Conservation (phyloP, 2,888 invertebrate genomes). For the Lamellibrachia satsuma region DNA sequence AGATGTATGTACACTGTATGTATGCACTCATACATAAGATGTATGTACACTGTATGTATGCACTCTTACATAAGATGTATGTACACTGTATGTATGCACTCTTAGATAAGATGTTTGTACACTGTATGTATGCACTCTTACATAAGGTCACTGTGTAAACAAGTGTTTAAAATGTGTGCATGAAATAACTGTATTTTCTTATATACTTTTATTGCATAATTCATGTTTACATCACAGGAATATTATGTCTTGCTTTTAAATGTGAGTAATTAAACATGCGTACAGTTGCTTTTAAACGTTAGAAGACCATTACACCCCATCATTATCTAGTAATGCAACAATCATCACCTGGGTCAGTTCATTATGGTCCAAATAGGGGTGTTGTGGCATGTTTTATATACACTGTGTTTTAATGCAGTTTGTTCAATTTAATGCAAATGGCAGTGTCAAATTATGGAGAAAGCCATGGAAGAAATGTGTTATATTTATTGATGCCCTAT, state of each 20-base stretch:
- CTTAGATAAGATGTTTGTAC: too few species aligned
- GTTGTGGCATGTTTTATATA: neutral
- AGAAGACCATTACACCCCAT: neutral
- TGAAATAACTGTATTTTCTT: neutral
- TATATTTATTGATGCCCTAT: neutral
- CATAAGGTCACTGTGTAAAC: neutral
- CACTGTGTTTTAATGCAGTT: neutral
- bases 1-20: neutral
- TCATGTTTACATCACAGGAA: neutral
- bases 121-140: neutral
- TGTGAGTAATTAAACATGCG: neutral
- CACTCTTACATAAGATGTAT: too few species aligned
- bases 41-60: too few species aligned
- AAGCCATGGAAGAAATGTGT: neutral
- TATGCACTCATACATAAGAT: too few species aligned
- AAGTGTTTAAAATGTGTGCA: neutral
- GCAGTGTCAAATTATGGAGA: neutral
- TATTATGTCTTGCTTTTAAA: neutral
- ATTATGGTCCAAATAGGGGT: neutral
- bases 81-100: neutral
- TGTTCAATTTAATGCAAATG: neutral
- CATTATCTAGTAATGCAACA: neutral
- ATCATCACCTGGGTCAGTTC: neutral
- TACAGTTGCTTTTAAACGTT: neutral
- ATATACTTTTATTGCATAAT: slow-evolving; percentile 12